Conservation (phyloP, 2,797 vertebrate species). For the Hyperoplus immaculatus region DNA sequence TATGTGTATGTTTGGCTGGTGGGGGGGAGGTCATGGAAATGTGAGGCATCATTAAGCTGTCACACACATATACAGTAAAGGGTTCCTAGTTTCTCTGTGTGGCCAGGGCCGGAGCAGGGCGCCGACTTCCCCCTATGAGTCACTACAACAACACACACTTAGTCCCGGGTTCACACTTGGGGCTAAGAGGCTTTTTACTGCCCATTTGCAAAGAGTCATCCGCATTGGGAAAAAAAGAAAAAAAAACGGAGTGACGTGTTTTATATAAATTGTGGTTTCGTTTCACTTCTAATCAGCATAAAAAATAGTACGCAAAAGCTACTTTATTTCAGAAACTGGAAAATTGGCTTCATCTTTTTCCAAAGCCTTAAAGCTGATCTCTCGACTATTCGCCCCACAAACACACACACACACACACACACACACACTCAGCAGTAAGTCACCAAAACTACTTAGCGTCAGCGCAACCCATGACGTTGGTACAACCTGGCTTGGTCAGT, state of each 20-base stretch:
- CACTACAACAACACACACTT: conserved; percentile 72
- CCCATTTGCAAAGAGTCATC: conserved; percentile 44
- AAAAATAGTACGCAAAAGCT: conserved; percentile 41
- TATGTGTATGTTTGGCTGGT: conserved; percentile 55
- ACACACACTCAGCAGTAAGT: conserved; percentile 69
- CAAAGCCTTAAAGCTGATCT: conserved; percentile 43
- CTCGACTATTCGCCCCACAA: conserved; percentile 67
- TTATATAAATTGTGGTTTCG: conserved; percentile 63
- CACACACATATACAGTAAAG: conserved; percentile 69
- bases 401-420: conserved; percentile 68
- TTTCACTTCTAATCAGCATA: conserved; percentile 65
- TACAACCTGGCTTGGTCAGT: conserved; percentile 57
- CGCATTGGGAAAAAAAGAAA: conserved; percentile 41
- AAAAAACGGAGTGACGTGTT: conserved; percentile 37
- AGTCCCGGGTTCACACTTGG: conserved; percentile 59
- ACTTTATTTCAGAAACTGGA: conserved; percentile 30
- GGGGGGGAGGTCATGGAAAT: conserved; percentile 75
- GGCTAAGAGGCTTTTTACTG: conserved; percentile 58
- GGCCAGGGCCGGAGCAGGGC: conserved; percentile 29
- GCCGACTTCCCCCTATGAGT: conserved; percentile 71
- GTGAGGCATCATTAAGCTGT: conserved; percentile 78
- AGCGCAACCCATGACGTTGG: conserved; percentile 50
- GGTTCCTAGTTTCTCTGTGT: conserved; percentile 57
- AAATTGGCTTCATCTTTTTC: conserved; percentile 32
- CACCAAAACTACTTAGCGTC: conserved; percentile 61